A percentile compares a stretch with the other conserved stretches of the same genome.
Conservation (phyloP, 2,797 vertebrate genomes). For the Chelidonichthys spinosus region DNA sequence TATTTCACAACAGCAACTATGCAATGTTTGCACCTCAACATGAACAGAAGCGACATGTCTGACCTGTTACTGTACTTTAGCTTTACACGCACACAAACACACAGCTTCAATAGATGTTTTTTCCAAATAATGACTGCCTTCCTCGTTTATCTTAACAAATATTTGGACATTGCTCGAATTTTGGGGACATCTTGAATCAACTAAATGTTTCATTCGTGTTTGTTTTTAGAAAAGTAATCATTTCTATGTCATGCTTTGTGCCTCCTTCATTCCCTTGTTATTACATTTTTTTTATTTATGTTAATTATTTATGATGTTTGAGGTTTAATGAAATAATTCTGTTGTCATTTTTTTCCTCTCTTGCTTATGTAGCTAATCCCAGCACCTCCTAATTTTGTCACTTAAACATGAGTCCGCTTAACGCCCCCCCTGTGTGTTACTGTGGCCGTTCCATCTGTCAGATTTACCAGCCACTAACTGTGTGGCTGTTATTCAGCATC, state of each 20-base stretch:
- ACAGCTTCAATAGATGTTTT: background rate
- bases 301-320: constrained; percentile 58
- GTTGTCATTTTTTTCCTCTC: background rate
- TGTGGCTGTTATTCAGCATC: background rate
- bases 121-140: background rate
- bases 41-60: constrained; percentile 7
- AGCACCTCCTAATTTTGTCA: background rate
- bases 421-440: background rate
- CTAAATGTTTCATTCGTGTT: constrained; percentile 3
- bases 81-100: constrained; percentile 4
- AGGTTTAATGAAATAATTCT: constrained; percentile 40
- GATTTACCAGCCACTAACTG: background rate
- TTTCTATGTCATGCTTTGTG: constrained; percentile 40
- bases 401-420: background rate
- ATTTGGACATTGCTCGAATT: background rate
- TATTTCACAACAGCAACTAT: constrained; percentile 17
- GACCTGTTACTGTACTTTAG: constrained; percentile 20
- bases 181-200: constrained; percentile 6
- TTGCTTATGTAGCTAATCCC: constrained; percentile 16
- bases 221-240: background rate
- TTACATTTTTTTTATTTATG: constrained; percentile 34
- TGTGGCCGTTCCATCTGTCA: constrained; percentile 5
- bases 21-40: constrained; percentile 49
- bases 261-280: constrained; percentile 12
- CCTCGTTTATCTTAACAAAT: constrained; percentile 5